Evolutionary conservation across 2,888 invertebrate species (phyloP), one percentile per base, ranked within the genome.

Genomic region (Anodontia alba): DNA sequence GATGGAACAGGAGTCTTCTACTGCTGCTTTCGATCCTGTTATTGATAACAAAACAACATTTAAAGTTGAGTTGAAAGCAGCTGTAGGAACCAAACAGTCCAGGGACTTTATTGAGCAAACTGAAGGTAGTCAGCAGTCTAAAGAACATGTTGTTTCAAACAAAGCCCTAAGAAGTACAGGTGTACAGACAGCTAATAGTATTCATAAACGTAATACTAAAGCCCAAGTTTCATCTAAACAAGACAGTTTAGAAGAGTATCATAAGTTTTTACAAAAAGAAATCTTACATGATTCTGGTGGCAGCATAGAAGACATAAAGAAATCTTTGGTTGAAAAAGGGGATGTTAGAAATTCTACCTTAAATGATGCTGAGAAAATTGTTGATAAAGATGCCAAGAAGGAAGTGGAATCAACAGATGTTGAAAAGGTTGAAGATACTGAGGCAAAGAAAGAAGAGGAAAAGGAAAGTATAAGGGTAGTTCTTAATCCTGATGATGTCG

Each of bases 401-500:
- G 38, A 38, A 38, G 38, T 38, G 38, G 12, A 38, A 38, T 12
- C 38, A 49, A 20, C 49, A 10, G 49, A 23, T 49, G 20, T 49
- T 49, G 23, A 49, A 23, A n/a, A 5, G 5, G 49, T 10, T 17
- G 23, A 7, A 49, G 49, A 10, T 49, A 49, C 17, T 10, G 49
- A 49, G 5, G 38, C 12, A 38, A 26, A 54, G 26, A 33, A 73
- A 26, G 38, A 38, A 1, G 66, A 29, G 17, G 57, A 33, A 20
- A 23, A 42, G 33, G 75, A 80, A 43, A 62, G 51, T 68, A 76
- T 80, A n/a, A 75, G 80, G 66, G 80, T 80, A 12, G 72, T 76
- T 12, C 38, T 80, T 38, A 80, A 76, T 26, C 66, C 76, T 23
- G 10, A 1, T 33, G 71, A 46, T 33, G 33, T 62, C 15, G 71